A percentile compares a stretch with the other conserved stretches of the same genome.
These are phyloP conservation scores for Eolophus roseicapilla DNA, from an alignment of 2,113 vertebrate species.

Conservation along the genomic window DNA sequence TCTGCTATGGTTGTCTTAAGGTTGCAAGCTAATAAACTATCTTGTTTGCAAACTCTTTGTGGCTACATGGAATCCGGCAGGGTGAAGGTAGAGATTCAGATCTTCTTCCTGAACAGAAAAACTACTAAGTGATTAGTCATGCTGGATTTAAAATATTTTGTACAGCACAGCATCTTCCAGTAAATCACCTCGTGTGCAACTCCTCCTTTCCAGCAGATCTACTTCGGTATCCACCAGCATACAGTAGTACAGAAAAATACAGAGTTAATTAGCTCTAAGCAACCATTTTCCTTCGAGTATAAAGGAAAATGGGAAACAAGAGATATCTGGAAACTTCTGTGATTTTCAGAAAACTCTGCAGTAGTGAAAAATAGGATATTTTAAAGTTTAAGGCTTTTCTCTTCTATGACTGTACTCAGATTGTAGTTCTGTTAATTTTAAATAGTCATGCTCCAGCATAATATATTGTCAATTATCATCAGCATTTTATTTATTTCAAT, in stretches of 20 bases:
- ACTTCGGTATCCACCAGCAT: neutral
- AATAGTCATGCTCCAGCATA: neutral
- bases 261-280: neutral
- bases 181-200: neutral
- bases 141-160: neutral
- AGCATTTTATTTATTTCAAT: neutral
- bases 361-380: neutral
- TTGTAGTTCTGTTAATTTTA: neutral
- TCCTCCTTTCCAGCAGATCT: neutral
- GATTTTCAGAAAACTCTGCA: neutral
- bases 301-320: neutral
- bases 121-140: neutral
- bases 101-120: neutral
- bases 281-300: neutral
- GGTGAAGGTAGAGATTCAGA: neutral
- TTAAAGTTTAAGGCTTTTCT: neutral
- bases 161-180: neutral
- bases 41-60: neutral
- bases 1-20: accelerated
- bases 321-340: neutral
- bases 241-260: neutral
- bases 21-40: neutral
- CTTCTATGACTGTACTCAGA: neutral
- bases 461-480: neutral
- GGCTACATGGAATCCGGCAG: neutral